Conservation (phyloP, 2,888 invertebrate genomes). For the Mayetiola destructor region DNA sequence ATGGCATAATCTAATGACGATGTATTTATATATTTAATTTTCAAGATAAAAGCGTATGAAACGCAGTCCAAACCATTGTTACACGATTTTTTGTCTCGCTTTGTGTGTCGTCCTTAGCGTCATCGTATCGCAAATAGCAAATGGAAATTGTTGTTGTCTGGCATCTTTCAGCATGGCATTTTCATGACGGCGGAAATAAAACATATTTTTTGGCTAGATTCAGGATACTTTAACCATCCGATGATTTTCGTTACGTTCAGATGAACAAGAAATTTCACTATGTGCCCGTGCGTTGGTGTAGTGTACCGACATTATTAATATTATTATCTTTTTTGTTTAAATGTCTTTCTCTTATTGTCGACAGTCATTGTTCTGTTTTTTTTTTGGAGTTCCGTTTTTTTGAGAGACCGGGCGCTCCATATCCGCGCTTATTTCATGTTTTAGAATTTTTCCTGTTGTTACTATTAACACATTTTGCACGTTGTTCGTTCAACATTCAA, state of each 20-base stretch:
- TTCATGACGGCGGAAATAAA: constrained; percentile 10
- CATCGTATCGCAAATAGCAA: too few relatives aligned
- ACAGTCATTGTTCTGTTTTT: neutral
- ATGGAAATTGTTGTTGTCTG: constrained; percentile 5
- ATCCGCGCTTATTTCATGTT: too few relatives aligned
- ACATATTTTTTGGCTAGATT: constrained; percentile 8
- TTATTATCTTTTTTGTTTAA: constrained; percentile 8
- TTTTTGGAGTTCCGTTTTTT: constrained; percentile 2
- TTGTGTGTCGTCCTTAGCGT: too few relatives aligned
- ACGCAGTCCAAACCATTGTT: neutral
- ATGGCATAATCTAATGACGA: constrained; percentile 8
- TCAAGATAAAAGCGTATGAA: neutral
- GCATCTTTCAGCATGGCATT: neutral
- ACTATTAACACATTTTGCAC: too few relatives aligned
- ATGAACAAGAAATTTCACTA: constrained; percentile 6
- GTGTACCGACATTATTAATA: constrained; percentile 2
- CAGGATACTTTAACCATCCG: constrained; percentile 5
- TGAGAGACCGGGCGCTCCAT: too few relatives aligned
- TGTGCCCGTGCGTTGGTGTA: too few relatives aligned
- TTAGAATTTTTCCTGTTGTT: too few relatives aligned
- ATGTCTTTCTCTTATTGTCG: constrained; percentile 1
- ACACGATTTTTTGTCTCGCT: too few relatives aligned
- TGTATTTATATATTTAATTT: neutral
- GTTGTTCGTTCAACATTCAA: neutral
- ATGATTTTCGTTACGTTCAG: constrained; percentile 5